A percentile compares a stretch with the other conserved stretches of the same genome.
phyloP scores from a whole-genome alignment of 2,797 vertebrate genomes.

The Poliocrania exsul region DNA sequence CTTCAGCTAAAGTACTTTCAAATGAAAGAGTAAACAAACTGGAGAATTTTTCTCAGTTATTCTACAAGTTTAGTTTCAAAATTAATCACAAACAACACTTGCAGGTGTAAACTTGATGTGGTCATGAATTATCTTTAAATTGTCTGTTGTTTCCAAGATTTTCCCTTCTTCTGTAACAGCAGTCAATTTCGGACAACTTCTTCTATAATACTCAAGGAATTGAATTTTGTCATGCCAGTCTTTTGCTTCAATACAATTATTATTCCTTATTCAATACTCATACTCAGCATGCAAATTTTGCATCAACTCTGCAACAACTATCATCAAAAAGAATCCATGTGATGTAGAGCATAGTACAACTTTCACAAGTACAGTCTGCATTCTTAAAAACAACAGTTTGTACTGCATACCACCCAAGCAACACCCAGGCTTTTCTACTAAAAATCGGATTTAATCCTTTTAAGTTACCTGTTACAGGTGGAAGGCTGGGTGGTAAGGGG shows the following conservation, averaged over 20 bases:
- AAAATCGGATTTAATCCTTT: background rate
- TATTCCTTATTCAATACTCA: background rate
- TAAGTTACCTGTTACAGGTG: constrained; percentile 89
- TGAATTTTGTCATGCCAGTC: background rate
- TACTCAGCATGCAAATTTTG: background rate
- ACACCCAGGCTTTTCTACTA: background rate
- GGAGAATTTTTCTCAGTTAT: background rate
- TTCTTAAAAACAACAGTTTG: background rate
- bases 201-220: background rate
- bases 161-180: background rate
- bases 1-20: background rate
- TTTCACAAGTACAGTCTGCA: background rate
- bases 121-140: background rate
- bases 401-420: background rate
- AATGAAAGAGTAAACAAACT: background rate
- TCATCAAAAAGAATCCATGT: background rate
- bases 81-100: background rate
- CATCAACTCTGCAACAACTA: background rate
- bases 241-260: background rate
- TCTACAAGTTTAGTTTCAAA: background rate
- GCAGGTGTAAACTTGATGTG: background rate
- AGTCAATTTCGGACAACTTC: background rate
- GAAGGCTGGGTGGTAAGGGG: constrained; percentile 92
- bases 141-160: background rate
- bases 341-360: background rate